phyloP scores from a whole-genome alignment of 37 sponge, comb jelly and placozoan genomes.

The Agelas oroides region DNA sequence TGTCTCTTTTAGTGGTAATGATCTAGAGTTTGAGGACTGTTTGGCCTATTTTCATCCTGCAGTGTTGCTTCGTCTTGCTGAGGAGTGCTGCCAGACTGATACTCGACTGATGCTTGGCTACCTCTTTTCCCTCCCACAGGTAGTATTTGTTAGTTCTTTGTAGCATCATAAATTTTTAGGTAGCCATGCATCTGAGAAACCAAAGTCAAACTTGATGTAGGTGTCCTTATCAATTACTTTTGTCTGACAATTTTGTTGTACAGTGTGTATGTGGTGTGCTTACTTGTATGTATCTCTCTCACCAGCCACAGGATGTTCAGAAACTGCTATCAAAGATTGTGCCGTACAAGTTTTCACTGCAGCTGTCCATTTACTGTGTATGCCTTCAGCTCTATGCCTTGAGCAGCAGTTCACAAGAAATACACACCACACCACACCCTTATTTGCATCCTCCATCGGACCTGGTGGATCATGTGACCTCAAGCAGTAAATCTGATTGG shows the following conservation, averaged over 20 bases:
- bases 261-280: too few species aligned
- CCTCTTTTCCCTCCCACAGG: slow-evolving; percentile 58
- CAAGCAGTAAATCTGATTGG: slow-evolving; percentile 33
- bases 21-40: too few species aligned
- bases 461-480: slow-evolving; percentile 39
- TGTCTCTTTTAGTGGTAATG: too few species aligned
- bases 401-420: not conserved
- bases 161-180: too few species aligned
- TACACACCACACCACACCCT: not conserved
- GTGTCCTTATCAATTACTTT: too few species aligned
- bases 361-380: slow-evolving; percentile 61
- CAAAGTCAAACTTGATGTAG: too few species aligned
- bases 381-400: slow-evolving; percentile 52
- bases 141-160: too few species aligned
- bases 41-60: too few species aligned
- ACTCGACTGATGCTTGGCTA: slow-evolving; percentile 39
- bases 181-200: too few species aligned
- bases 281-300: too few species aligned
- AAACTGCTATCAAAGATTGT: slow-evolving; percentile 24
- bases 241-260: too few species aligned
- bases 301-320: slow-evolving; percentile 29
- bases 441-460: slow-evolving; percentile 39
- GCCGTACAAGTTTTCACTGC: slow-evolving; percentile 36
- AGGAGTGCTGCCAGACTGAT: slow-evolving; percentile 11
- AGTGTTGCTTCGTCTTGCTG: slow-evolving; percentile 59